Evolutionary conservation across 2,888 invertebrate species (phyloP).

Genomic region (Sisyra nigra): DNA sequence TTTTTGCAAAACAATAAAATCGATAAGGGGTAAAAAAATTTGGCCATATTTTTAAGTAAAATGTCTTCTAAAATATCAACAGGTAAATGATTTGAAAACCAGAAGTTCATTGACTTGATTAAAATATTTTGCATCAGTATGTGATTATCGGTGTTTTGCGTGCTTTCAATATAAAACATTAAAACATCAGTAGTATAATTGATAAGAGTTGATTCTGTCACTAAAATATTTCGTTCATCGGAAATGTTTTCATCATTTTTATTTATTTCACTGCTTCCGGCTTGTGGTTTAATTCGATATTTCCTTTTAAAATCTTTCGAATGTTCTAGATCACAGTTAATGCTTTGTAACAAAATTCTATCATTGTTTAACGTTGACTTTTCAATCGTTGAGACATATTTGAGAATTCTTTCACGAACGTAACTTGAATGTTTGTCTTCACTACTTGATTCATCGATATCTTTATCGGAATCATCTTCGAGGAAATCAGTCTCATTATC

Average conservation of each 20-base stretch:
- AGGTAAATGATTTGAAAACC: slow-evolving; percentile 25
- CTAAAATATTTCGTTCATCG: slow-evolving; percentile 10
- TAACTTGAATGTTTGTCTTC: slow-evolving; percentile 6
- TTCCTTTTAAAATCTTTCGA: slow-evolving; percentile 20
- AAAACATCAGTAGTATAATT: slow-evolving; percentile 23
- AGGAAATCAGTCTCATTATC: not conserved
- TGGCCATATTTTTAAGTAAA: slow-evolving; percentile 28
- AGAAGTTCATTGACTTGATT: slow-evolving; percentile 27
- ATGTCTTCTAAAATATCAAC: slow-evolving; percentile 24
- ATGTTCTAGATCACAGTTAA: slow-evolving; percentile 17
- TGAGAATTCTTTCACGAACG: slow-evolving; percentile 10
- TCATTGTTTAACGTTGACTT: slow-evolving; percentile 8
- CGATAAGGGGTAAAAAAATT: slow-evolving; percentile 28
- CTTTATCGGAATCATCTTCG: not conserved
- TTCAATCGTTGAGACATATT: slow-evolving; percentile 11
- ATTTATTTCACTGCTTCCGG: slow-evolving; percentile 20
- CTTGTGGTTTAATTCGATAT: slow-evolving; percentile 24
- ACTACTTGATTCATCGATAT: not conserved
- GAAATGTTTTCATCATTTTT: slow-evolving; percentile 3
- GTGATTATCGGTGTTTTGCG: slow-evolving; percentile 26
- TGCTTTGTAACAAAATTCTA: slow-evolving; percentile 4
- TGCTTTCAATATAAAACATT: slow-evolving; percentile 26
- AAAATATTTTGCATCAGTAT: slow-evolving; percentile 29
- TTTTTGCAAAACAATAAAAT: slow-evolving; percentile 29
- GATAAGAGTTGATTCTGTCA: slow-evolving; percentile 22